phyloP scores from a whole-genome alignment of 92 coral and sea anemone species.

The Bergia puertoricense region DNA sequence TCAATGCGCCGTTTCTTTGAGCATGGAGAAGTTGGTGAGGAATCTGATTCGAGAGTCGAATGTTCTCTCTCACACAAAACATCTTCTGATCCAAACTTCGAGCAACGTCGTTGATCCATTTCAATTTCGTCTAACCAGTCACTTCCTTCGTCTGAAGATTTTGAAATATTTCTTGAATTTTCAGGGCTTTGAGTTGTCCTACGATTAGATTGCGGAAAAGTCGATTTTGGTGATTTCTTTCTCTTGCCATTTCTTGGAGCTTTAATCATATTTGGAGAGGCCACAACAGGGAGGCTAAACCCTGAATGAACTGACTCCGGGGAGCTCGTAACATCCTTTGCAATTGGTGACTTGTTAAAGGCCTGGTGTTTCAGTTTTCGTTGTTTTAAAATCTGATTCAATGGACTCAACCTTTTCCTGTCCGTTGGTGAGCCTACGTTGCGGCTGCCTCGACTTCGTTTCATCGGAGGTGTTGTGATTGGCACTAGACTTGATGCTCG shows the following conservation, averaged over 20 bases:
- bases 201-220: conserved; percentile 18
- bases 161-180: conserved; percentile 46
- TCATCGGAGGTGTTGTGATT: conserved; percentile 51
- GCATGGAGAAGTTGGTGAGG: conserved; percentile 32
- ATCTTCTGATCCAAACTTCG: conserved; percentile 13
- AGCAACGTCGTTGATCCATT: conserved; percentile 13
- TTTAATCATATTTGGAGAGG: neutral
- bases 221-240: conserved; percentile 9
- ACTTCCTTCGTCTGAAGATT: conserved; percentile 58
- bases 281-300: neutral
- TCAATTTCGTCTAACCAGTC: conserved; percentile 60
- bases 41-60: neutral
- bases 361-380: conserved; percentile 66
- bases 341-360: conserved; percentile 51
- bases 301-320: conserved; percentile 30
- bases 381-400: conserved; percentile 93
- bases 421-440: conserved; percentile 59
- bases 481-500: neutral
- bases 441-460: conserved; percentile 50
- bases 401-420: conserved; percentile 76
- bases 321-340: conserved; percentile 10
- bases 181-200: neutral
- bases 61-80: conserved; percentile 26
- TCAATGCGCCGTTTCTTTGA: conserved; percentile 55
- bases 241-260: conserved; percentile 11